phyloP scores from a whole-genome alignment of 2,797 vertebrate species.

The Sphaeramia orbicularis region DNA sequence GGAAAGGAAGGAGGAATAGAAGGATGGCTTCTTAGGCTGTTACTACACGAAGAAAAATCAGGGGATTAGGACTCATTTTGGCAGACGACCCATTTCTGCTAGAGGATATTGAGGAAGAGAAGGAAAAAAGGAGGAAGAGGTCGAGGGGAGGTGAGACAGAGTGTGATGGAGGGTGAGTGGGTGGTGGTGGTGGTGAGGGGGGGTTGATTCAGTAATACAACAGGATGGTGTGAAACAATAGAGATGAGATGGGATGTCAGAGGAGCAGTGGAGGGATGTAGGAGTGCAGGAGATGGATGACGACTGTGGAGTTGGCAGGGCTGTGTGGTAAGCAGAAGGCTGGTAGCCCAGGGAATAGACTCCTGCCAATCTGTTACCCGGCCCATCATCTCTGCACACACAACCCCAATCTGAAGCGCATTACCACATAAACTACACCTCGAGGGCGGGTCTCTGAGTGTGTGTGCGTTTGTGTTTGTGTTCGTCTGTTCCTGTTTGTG shows the following conservation, averaged over 20 bases:
- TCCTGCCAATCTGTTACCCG: slow-evolving; percentile 83
- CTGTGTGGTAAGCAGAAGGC: slow-evolving; percentile 78
- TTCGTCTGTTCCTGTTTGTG: slow-evolving; percentile 33
- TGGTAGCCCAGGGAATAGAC: slow-evolving; percentile 80
- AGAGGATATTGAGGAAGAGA: slow-evolving; percentile 56
- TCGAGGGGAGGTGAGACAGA: slow-evolving; percentile 39
- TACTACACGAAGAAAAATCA: slow-evolving; percentile 68
- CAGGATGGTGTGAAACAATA: slow-evolving; percentile 60
- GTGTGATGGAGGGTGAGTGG: slow-evolving; percentile 33
- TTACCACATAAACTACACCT: slow-evolving; percentile 78
- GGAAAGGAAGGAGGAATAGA: slow-evolving; percentile 59
- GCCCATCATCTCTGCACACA: slow-evolving; percentile 77
- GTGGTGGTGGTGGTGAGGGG: slow-evolving; percentile 12
- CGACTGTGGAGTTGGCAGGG: slow-evolving; percentile 74
- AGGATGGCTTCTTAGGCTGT: slow-evolving; percentile 52
- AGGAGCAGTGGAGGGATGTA: slow-evolving; percentile 30
- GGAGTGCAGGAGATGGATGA: slow-evolving; percentile 67
- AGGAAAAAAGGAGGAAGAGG: slow-evolving; percentile 29
- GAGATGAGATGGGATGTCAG: slow-evolving; percentile 60
- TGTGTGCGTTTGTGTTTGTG: slow-evolving; percentile 30
- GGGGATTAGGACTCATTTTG: slow-evolving; percentile 73
- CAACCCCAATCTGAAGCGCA: slow-evolving; percentile 77
- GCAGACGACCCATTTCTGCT: slow-evolving; percentile 61
- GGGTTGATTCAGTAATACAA: slow-evolving; percentile 49
- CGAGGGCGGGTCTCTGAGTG: slow-evolving; percentile 50